phyloP scores from a whole-genome alignment of 2,113 vertebrate species.

The Tapirus terrestris region DNA sequence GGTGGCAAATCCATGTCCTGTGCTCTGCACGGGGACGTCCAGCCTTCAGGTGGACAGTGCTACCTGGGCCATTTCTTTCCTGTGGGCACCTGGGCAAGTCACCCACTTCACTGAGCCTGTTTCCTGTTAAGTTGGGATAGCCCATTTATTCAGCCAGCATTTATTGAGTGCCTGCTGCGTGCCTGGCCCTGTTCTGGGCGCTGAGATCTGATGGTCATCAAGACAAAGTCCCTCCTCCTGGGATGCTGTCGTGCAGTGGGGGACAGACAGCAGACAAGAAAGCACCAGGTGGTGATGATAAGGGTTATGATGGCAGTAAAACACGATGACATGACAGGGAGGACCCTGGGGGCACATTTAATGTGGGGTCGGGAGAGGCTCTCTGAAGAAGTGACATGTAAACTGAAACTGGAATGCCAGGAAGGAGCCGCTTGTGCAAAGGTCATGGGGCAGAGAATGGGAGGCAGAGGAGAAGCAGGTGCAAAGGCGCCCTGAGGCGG shows the following conservation, averaged over 20 bases:
- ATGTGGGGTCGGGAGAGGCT: not conserved
- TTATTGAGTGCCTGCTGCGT: not conserved
- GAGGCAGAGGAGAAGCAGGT: not conserved
- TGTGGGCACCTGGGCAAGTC: not conserved
- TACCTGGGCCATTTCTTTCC: not conserved
- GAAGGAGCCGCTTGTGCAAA: not conserved
- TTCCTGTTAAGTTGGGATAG: not conserved
- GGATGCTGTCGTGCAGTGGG: rapidly evolving
- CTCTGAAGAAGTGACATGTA: not conserved
- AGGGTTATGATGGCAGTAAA: not conserved
- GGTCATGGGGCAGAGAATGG: rapidly evolving
- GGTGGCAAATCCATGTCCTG: rapidly evolving
- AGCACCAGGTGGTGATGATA: not conserved
- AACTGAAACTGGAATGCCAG: rapidly evolving
- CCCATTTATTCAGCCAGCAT: not conserved
- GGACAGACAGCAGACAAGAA: not conserved
- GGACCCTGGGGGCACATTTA: not conserved
- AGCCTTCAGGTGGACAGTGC: not conserved
- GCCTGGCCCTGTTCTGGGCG: not conserved
- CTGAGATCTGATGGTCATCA: not conserved
- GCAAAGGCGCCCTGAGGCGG: rapidly evolving
- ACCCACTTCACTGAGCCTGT: not conserved
- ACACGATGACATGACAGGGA: no score
- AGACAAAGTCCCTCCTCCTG: not conserved
- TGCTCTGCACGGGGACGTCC: rapidly evolving